Evolutionary conservation across 2,888 invertebrate genomes (phyloP), one percentile per base, ranked within the genome.

Genomic region (Blastobasis adustella): DNA sequence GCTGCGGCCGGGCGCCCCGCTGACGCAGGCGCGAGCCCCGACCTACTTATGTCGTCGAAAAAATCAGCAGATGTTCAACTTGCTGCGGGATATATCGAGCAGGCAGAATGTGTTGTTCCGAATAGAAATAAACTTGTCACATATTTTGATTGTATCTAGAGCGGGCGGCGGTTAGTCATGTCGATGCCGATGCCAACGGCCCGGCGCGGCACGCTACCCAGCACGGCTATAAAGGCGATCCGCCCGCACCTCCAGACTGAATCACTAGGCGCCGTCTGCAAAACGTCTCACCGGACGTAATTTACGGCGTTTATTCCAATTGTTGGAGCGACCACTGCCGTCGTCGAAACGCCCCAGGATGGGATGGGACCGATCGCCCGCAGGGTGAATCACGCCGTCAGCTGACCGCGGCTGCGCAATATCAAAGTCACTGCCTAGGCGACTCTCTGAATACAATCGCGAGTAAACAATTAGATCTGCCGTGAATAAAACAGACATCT

Each of bases 101-200:
- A 73, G 73, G 73, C 74, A 78, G 79, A 84, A 82, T 79, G 80
- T 83, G 82, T 83, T 84, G 84, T 86, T 84, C 81, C 72, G 83
- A 85, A 87, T 87, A 87, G 85, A 88, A 88, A 88, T 88, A 88
- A 86, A 87, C 84, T 84, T 87, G 88, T 88, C 88, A 84, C 86
- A 85, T 87, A 87, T 85, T 86, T 85, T 86, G 88, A 87, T 87
- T 86, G 85, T 87, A 87, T 87, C 82, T 87, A 86, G 86, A 87
- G 85, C 88, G 83, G 74, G 79, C 76, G 72, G 77, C 73, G 86
- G 87, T 87, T 87, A 87, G 87, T 88, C 88, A 87, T 81, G 76
- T 76, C 74, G 78, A 66, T 79, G 76, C 70, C 75, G 85, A 82
- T 86, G 88, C 88, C 88, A 88, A 84, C 87, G 86, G 71, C 82